phyloP scores from a whole-genome alignment of 1,140 invertebrate species.

The Drosophila cardini region DNA sequence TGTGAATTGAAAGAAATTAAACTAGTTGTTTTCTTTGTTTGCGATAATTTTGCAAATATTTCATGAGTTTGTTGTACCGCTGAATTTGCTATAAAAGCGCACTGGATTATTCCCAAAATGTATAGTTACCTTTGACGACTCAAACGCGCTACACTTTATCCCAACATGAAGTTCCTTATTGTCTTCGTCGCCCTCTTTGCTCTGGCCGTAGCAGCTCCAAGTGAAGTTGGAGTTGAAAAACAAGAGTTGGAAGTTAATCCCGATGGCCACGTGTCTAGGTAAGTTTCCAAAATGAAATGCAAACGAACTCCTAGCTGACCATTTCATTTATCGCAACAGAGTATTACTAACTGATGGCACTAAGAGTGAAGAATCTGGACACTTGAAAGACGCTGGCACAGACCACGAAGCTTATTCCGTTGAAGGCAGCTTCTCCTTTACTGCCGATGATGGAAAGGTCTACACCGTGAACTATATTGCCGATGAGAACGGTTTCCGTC shows the following conservation, averaged over 20 bases:
- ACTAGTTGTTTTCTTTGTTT: background rate
- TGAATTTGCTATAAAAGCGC: constrained; percentile 23
- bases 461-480: constrained; percentile 89
- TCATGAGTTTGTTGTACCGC: background rate
- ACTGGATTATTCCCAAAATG: background rate
- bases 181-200: constrained; percentile 76
- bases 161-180: constrained; percentile 71
- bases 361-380: background rate
- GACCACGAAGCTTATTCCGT: constrained; percentile 85
- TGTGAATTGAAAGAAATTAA: background rate
- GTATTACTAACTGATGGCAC: constrained; percentile 57
- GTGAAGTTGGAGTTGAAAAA: constrained; percentile 64
- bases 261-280: constrained; percentile 84
- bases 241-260: constrained; percentile 84
- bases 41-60: background rate
- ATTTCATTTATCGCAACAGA: constrained; percentile 39
- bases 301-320: background rate
- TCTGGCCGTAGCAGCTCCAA: constrained; percentile 50
- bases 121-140: constrained; percentile 36
- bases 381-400: constrained; percentile 46
- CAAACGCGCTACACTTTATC: constrained; percentile 36
- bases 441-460: constrained; percentile 87
- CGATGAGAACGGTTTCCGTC: constrained; percentile 91
- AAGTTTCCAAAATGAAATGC: constrained; percentile 59
- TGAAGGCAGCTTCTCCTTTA: constrained; percentile 86